Percentiles rank a stretch among this genome's conserved stretches.
Evolutionary conservation across 2,113 vertebrate genomes (phyloP).

Genomic region (zebrafish (Danio rerio)): DNA sequence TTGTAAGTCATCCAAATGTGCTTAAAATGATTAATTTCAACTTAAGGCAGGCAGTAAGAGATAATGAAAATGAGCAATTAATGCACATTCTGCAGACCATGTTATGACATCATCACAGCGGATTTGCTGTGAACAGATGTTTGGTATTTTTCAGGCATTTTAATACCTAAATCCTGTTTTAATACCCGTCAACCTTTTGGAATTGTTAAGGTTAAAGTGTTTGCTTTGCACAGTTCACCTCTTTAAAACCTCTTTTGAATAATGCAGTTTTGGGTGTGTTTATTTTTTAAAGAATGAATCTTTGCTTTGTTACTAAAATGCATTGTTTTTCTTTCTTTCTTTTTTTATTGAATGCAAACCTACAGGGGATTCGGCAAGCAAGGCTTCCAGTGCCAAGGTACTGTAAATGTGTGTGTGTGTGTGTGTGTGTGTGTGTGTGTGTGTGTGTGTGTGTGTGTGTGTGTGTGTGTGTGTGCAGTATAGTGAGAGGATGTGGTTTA

Average conservation of each 20-base stretch:
- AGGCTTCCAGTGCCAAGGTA: slow-evolving; percentile 84
- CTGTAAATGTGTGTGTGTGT: slow-evolving; percentile 39
- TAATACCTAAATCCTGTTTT: neutral
- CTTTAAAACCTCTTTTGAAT: neutral
- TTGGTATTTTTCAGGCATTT: neutral
- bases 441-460: slow-evolving; percentile 33
- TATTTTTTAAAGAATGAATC: neutral
- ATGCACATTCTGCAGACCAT: neutral
- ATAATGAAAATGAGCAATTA: neutral
- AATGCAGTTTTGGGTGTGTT: neutral
- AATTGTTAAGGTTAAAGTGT: neutral
- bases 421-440: slow-evolving; percentile 11
- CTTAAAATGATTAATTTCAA: neutral
- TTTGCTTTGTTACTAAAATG: neutral
- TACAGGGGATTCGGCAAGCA: slow-evolving; percentile 80
- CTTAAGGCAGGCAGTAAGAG: neutral
- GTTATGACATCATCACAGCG: neutral
- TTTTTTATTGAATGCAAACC: slow-evolving; percentile 16
- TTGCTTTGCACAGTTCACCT: neutral
- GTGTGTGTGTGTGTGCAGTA: slow-evolving; percentile 9
- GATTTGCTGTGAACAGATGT: slow-evolving; percentile 23
- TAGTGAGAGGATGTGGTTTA: slow-evolving; percentile 2
- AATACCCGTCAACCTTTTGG: slow-evolving; percentile 4
- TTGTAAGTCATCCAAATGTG: too few relatives aligned
- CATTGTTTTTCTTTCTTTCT: slow-evolving; percentile 45